phyloP scores from a whole-genome alignment of 2,113 vertebrate species.

The Pseudorasbora parva region DNA sequence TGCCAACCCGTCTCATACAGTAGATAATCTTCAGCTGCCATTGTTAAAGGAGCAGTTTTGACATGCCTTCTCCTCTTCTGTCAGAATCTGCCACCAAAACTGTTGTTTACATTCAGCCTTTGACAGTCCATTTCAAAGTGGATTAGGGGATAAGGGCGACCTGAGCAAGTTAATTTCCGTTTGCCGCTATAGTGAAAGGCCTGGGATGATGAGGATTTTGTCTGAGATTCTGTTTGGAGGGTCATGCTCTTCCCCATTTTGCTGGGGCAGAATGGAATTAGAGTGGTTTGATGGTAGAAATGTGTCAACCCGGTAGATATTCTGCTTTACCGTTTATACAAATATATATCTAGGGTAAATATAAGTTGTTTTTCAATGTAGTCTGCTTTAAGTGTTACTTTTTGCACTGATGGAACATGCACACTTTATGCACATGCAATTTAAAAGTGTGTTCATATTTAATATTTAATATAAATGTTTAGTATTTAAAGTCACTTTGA shows the following conservation, averaged over 20 bases:
- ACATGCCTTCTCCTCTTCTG: conserved; percentile 40
- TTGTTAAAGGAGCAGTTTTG: conserved; percentile 42
- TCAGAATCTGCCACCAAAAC: conserved; percentile 55
- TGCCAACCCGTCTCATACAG: background rate
- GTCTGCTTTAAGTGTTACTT: background rate
- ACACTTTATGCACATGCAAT: too few relatives aligned
- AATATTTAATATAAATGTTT: background rate
- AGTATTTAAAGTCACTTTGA: background rate
- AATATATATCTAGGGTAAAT: background rate
- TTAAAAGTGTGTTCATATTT: background rate
- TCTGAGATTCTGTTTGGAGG: background rate
- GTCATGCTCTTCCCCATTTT: background rate
- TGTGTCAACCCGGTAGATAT: background rate
- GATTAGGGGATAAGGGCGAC: conserved; percentile 55
- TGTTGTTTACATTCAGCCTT: conserved; percentile 65
- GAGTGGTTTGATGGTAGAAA: background rate
- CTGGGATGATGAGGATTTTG: conserved; percentile 9
- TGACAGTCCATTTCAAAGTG: conserved; percentile 64
- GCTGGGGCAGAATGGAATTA: conserved; percentile 1
- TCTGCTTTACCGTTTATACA: background rate
- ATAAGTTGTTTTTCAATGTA: background rate
- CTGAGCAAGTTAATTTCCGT: conserved; percentile 26
- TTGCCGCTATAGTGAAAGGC: background rate
- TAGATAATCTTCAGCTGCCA: conserved; percentile 39
- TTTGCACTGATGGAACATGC: background rate